Evolutionary conservation across 2,888 invertebrate genomes (phyloP), one percentile per base, ranked within the genome.

Genomic region (Melieria omissa): DNA sequence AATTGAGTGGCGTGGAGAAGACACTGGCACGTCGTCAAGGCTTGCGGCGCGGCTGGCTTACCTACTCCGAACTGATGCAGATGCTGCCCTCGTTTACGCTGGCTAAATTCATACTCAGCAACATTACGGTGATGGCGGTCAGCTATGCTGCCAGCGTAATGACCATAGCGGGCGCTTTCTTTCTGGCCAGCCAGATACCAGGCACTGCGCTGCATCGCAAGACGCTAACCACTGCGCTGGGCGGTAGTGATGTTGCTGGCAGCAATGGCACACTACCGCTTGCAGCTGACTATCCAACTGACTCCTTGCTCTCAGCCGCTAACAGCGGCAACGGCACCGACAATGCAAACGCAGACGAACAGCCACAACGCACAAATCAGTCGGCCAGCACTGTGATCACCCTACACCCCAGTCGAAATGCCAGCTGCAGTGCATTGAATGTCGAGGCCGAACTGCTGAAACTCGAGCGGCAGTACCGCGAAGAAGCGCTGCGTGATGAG

Each of bases 11-110:
- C 85, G 87, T 95, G 72, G 95, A 96, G 87, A 89, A 88, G 73
- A 89, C 89, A 69, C 88, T 97, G 78, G 96, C 96, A 5, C 88
- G 91, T 77, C 90, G 90, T 79, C 92, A 95, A 88, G 93, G 92
- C 12, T 86, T 86, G 47, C 88, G 89, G 75, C 90, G 95, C 42
- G 95, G 95, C 1, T 95, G 93, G 92, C 92, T 93, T 82, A 94
- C 95, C 0, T 96, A 96, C 83, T 89, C 92, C 0, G 96, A 96
- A 88, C 87, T 96, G 68, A 87, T 89, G 77, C 90, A 89, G 70
- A 76, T 87, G 65, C 75, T 87, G 62, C 87, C 87, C 16, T 81
- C 84, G 14, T 83, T 87, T 73, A 83, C 84, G 6, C 72, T 86
- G 66, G 85, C 83, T 46, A 85, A 84, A 75, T 84, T 84, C 77